Base-by-base conservation (phyloP, 2,113 vertebrate species). In the Eclectus roratus region DNA sequence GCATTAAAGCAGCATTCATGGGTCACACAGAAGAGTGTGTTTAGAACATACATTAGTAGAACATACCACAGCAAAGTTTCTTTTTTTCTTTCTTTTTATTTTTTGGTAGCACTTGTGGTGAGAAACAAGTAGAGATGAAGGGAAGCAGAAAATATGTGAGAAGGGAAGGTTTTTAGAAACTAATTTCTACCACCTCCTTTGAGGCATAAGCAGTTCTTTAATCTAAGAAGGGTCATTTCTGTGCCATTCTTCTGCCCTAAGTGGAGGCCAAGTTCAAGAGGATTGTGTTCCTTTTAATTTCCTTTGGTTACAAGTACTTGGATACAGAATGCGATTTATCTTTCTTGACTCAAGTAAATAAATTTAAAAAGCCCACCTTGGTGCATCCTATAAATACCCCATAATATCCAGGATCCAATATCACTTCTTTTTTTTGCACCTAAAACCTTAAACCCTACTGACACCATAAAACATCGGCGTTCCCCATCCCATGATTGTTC, bases 371-470 rank as follows among this genome's bases (percentile, higher is more conserved):
- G 2, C 0, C 2, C 35, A 83, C 47, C 47, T 81, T 81, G 11
- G 64, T 28, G 21, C 86, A 39, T 61, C 85, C 89, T 44, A 39
- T 82, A 85, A 96, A 94, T 72, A 85, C 50, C 25, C 55, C 64
- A 61, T 63, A 91, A 93, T 10, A 90, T 44, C 90, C 29, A 4
- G 60, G 24, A 85, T 49, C 61, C 82, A 91, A 56, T 91, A 84
- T 69, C 28, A 56, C 66, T 17, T 84, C 24, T 49, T 72, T 83
- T 82, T 83, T 91, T 47, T 25, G 4, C 27, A 89, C 69, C 88
- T 91, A 64, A 86, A 97, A 87, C 91, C 95, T 95, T 85, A 92
- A 96, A 94, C 72, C 52, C 80, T 79, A 46, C 65, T 77, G 90
- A 89, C 72, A 77, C 80, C 94, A 91, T 97, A 97, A 98, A 94